Conservation (phyloP, 1,140 invertebrate species). For the Protaetia brevitarsis region DNA sequence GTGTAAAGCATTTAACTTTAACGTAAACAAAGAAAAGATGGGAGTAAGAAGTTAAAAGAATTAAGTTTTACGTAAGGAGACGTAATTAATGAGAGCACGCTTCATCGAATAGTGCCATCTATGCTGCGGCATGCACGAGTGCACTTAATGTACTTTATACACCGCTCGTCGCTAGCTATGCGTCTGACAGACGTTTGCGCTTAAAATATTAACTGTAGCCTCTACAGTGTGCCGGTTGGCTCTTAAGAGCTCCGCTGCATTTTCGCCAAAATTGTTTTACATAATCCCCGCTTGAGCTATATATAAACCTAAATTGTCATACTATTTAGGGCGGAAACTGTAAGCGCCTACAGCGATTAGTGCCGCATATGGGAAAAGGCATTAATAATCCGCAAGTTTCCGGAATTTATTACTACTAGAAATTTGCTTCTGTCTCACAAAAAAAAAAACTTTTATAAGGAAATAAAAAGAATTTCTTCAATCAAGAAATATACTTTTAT, state of each 20-base stretch:
- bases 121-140: background rate
- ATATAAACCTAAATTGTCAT: background rate
- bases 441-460: too few species aligned
- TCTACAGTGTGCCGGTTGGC: background rate
- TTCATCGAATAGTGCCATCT: background rate
- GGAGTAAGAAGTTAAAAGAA: background rate
- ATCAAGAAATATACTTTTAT: too few species aligned
- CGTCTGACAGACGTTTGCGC: background rate
- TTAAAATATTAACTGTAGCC: conserved; percentile 11
- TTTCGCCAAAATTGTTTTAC: background rate
- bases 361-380: too few species aligned
- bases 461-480: too few species aligned
- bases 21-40: background rate
- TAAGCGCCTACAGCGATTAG: background rate
- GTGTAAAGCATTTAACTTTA: too few species aligned
- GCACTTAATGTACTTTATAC: conserved; percentile 13
- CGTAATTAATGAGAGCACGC: conserved; percentile 1
- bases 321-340: background rate
- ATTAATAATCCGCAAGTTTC: too few species aligned
- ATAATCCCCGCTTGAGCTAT: background rate
- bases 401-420: too few species aligned
- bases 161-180: background rate
- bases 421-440: too few species aligned
- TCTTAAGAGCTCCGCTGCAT: background rate
- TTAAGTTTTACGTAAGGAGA: background rate